phyloP scores from a whole-genome alignment of 2,888 invertebrate genomes.

The Harpalus rubripes region DNA sequence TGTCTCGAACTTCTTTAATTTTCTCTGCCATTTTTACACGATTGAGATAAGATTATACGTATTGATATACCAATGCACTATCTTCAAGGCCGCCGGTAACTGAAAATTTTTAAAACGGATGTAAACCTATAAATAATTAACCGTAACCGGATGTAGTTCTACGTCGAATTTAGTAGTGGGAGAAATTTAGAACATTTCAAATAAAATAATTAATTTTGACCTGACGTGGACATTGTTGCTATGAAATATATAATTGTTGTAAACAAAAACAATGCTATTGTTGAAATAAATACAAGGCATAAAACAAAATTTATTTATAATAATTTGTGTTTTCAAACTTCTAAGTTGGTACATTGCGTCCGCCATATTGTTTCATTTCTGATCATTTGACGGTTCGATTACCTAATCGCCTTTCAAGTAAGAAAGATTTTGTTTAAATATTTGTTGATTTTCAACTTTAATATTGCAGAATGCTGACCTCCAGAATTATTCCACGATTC shows the following conservation, averaged over 20 bases:
- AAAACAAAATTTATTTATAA: neutral
- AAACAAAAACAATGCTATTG: neutral
- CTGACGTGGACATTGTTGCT: slow-evolving; percentile 15
- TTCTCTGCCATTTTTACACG: slow-evolving; percentile 76
- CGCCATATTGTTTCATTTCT: slow-evolving; percentile 7
- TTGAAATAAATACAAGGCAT: neutral
- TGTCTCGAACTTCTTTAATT: slow-evolving; percentile 80
- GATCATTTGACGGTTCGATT: slow-evolving; percentile 14
- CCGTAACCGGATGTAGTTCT: slow-evolving; percentile 35
- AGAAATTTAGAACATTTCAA: slow-evolving; percentile 34
- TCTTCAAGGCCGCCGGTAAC: slow-evolving; percentile 64
- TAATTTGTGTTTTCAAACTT: neutral
- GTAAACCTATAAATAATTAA: slow-evolving; percentile 47
- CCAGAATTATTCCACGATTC: slow-evolving; percentile 30
- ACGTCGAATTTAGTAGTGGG: slow-evolving; percentile 46
- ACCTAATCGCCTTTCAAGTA: slow-evolving; percentile 51
- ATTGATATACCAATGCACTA: slow-evolving; percentile 48
- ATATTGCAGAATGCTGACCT: slow-evolving; percentile 54
- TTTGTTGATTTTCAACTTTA: neutral
- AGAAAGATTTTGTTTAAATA: neutral
- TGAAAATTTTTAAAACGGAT: slow-evolving; percentile 58
- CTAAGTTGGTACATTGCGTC: slow-evolving; percentile 29
- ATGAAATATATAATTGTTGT: neutral
- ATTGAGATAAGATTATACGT: neutral
- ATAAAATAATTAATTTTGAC: neutral